Evolutionary conservation across 2,113 vertebrate genomes (phyloP), one percentile per base, ranked within the genome.

Genomic region (Cyrtonyx montezumae): DNA sequence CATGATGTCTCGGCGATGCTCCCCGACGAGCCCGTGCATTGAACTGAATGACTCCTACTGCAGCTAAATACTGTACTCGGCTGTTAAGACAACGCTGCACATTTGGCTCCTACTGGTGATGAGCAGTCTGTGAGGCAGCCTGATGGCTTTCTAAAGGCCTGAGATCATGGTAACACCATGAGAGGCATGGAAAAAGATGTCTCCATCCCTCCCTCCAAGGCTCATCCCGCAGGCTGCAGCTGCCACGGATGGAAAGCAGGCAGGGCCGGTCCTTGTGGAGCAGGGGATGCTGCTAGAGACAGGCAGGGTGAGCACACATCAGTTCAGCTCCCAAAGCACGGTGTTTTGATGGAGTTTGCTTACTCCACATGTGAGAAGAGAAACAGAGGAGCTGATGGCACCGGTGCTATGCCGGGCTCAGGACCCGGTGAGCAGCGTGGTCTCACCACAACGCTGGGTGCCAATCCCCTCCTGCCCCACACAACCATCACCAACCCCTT

Each of bases 341-440:
- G 0, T 5, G 12, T 20, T 62, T 34, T 0, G 1, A 6, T 42
- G 45, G 70, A 7, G 6, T 63, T 56, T 2, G 3, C 32, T 13
- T 8, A 22, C 49, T 21, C 5, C 1, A 42, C 4, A 32, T 13
- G 40, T 8, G 55, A 42, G 45, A 19, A 9, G 42, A 9, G 3
- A 61, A 62, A 9, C 15, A 0, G 0, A 77, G 69, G 68, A 76
- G 12, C 43, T 1, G 1, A 32, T 6, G 34, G 26, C 46, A n/a
- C 21, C 1, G 4, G 30, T n/a, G 55, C 32, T 77, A 4, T 0
- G 32, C 17, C 19, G 19, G 1, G 23, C 45, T 84, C 78, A 32
- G 43, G 30, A 86, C 11, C 1, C 0, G 30, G 74, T 61, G 62
- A 93, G 93, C 63, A 46, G 42, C 11, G 2, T 20, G 32, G 17